A percentile compares a stretch with the other conserved stretches of the same genome.
phyloP scores from a whole-genome alignment of 2,888 invertebrate species.

The Ectemnius continuus region DNA sequence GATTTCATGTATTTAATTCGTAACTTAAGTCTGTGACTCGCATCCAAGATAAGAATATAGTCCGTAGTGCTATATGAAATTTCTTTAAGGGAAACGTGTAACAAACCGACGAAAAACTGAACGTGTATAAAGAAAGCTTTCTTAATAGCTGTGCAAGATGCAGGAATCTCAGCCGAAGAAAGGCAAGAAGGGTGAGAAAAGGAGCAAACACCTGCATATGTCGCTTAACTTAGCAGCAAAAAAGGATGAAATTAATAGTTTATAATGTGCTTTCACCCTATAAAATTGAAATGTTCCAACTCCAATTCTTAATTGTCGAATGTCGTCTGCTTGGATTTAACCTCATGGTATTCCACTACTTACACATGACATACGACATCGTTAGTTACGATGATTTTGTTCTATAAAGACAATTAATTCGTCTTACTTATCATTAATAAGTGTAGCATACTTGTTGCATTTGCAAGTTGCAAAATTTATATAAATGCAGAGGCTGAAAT shows the following conservation, averaged over 20 bases:
- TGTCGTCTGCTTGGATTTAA: conserved; percentile 62
- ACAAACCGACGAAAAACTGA: conserved; percentile 74
- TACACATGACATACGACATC: conserved; percentile 40
- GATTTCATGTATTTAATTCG: conserved; percentile 36
- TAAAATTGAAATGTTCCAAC: conserved; percentile 5
- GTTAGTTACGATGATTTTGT: conserved; percentile 9
- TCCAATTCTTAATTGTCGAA: conserved; percentile 14
- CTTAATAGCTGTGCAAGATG: conserved; percentile 75
- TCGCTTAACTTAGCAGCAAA: background rate
- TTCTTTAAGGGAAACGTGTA: conserved; percentile 7
- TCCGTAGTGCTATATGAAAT: conserved; percentile 9
- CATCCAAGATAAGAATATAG: background rate
- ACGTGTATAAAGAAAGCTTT: conserved; percentile 77
- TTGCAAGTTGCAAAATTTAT: too few relatives aligned
- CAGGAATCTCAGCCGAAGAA: conserved; percentile 81
- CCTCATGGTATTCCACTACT: conserved; percentile 39
- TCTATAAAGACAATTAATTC: too few relatives aligned
- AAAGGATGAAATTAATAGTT: background rate
- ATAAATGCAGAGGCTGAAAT: too few relatives aligned
- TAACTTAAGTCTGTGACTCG: conserved; percentile 13
- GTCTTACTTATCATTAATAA: too few relatives aligned
- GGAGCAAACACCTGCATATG: background rate
- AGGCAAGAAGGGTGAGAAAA: conserved; percentile 81
- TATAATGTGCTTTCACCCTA: background rate
- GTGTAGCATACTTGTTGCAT: too few relatives aligned